Base-by-base conservation (phyloP, 2,797 vertebrate species). In the Galagoides demidoff region DNA sequence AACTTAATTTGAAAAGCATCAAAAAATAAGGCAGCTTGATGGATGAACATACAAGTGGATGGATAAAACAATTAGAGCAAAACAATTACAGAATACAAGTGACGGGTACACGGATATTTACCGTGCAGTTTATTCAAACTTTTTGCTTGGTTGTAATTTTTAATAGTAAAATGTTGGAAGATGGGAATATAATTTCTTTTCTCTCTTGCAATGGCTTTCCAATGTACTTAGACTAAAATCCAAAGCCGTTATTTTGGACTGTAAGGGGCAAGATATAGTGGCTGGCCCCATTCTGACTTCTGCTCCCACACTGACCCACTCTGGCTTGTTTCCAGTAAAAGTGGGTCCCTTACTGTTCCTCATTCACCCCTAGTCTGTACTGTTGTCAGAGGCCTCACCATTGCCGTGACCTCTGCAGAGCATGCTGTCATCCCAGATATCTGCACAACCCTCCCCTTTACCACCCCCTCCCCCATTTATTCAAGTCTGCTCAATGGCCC, bases 141-240 rank as follows among this genome's bases (percentile, higher is more conserved):
- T 92, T 57, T 52, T 68, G 39, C 34, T 45, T 79, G 52, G 79
- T 37, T 93, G 73, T 91, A 78, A 84, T 73, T 89, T 71, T 77
- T 77, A 23, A 49, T 79, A 79, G 49, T 83, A 45, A 90, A 94
- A 43, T 71, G 16, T 29, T 74, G 23, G 49, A 25, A 85, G 95
- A n/a, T 89, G 25, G 34, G 92, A 96, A 91, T 74, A 73, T 61
- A 16, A 85, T 87, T 20, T 39, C 22, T 61, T 89, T 43, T 78
- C 20, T 85, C 27, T 78, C 39, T 31, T 74, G 39, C 31, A 12
- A 34, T 64, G 37, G 17, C 14, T 92, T 95, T n/a, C 8, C 12
- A 59, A 68, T 6, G 76, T 8, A 43, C 25, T 85, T 34, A 91
- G 45, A 78, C 78, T 85, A 45, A 92, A 94, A 31, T 43, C 14